These are phyloP conservation scores for Babylonia areolata DNA, from an alignment of 1,140 invertebrate genomes.

Conservation along the genomic window DNA sequence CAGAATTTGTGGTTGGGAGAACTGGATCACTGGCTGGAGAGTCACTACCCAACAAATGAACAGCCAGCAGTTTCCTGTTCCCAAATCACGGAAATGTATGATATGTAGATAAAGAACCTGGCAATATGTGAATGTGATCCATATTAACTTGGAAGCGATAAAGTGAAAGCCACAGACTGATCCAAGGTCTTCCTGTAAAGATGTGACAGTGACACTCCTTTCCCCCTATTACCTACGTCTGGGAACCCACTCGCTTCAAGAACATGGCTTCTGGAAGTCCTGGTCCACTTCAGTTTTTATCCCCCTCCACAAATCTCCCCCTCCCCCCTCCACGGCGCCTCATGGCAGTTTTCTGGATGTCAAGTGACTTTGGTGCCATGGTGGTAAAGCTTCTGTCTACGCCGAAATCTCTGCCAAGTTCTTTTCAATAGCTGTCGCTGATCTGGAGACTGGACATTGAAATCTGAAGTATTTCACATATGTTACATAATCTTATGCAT, in stretches of 20 bases:
- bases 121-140: background rate
- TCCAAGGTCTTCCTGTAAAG: background rate
- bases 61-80: background rate
- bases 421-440: background rate
- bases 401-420: background rate
- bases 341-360: background rate
- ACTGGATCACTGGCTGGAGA: background rate
- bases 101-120: too few relatives aligned
- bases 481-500: background rate
- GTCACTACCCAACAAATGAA: background rate
- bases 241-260: background rate
- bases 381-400: background rate
- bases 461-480: background rate
- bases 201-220: background rate
- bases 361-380: background rate
- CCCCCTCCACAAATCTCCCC: background rate
- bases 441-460: background rate
- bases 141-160: background rate
- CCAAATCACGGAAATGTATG: background rate
- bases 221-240: background rate
- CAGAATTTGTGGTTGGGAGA: too few relatives aligned
- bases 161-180: background rate
- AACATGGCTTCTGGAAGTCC: background rate
- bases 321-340: background rate
- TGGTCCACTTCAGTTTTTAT: background rate